Conservation (phyloP, 2,797 vertebrate species). For the Stomatorhinus walkeri region DNA sequence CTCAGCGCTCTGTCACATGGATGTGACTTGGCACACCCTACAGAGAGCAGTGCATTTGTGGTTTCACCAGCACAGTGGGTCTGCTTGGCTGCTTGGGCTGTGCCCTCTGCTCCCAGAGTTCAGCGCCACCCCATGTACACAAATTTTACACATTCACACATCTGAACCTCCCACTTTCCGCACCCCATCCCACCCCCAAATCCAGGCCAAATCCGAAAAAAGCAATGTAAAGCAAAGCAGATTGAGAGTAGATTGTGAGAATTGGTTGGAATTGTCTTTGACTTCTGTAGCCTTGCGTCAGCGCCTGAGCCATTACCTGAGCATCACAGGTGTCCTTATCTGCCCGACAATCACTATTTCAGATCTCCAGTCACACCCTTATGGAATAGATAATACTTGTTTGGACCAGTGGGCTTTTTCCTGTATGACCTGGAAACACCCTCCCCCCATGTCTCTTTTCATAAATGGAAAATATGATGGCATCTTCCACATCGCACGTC, state of each 20-base stretch:
- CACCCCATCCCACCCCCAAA: slow-evolving; percentile 18
- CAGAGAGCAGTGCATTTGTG: background rate
- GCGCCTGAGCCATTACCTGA: background rate
- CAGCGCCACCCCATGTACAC: background rate
- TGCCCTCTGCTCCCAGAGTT: background rate
- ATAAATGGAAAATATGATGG: slow-evolving; percentile 34
- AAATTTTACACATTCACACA: slow-evolving; percentile 36
- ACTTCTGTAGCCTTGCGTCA: background rate
- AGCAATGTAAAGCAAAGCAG: slow-evolving; percentile 21
- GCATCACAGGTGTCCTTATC: background rate
- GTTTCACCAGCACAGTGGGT: background rate
- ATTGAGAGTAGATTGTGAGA: background rate
- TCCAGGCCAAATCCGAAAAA: slow-evolving; percentile 31
- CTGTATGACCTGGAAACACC: background rate
- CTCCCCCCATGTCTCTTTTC: slow-evolving; percentile 21
- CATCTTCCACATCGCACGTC: slow-evolving; percentile 33
- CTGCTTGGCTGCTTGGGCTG: background rate
- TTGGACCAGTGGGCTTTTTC: background rate
- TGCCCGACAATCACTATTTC: background rate
- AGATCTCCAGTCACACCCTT: background rate
- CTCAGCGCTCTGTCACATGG: background rate
- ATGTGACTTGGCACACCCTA: background rate
- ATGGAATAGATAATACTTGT: background rate
- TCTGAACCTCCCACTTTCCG: slow-evolving; percentile 40
- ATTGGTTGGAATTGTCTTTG: background rate